Percentiles rank a stretch among this genome's conserved stretches.
Evolutionary conservation across 1,140 invertebrate species (phyloP).

Genomic region (Drosophila novamexicana): DNA sequence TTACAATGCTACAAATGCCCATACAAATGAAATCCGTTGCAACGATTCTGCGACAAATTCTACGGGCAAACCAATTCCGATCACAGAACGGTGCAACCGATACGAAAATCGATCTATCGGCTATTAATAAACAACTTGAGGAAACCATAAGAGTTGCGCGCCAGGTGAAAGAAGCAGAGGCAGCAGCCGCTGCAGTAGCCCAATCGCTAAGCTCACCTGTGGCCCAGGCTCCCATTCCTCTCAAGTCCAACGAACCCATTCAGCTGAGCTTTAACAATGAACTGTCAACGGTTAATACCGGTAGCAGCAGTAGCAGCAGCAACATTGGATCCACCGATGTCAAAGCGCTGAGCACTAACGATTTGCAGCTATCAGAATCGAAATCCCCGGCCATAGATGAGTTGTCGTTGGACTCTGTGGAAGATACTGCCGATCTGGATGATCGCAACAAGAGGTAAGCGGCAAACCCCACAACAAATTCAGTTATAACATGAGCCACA

Average conservation of each 20-base stretch:
- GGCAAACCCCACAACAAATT: conserved; percentile 4
- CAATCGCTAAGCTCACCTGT: conserved; percentile 56
- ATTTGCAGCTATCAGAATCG: conserved; percentile 84
- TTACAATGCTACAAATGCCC: conserved; percentile 54
- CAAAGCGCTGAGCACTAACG: conserved; percentile 70
- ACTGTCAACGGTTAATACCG: conserved; percentile 50
- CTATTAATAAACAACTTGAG: conserved; percentile 83
- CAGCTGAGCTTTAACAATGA: conserved; percentile 85
- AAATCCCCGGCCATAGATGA: conserved; percentile 86
- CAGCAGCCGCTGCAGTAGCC: conserved; percentile 63
- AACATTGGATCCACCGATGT: conserved; percentile 37
- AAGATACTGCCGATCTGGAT: conserved; percentile 88
- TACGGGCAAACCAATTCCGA: conserved; percentile 17
- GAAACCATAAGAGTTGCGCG: conserved; percentile 83
- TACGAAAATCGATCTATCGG: conserved; percentile 80
- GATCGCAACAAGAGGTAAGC: conserved; percentile 90
- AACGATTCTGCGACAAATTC: conserved; percentile 17
- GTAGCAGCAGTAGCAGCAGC: conserved; percentile 16
- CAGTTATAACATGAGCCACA: conserved; percentile 7
- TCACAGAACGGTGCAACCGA: conserved; percentile 78
- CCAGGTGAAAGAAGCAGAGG: conserved; percentile 80
- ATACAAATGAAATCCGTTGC: conserved; percentile 32
- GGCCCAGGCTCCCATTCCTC: conserved; percentile 57
- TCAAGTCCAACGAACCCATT: conserved; percentile 78
- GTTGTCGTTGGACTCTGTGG: conserved; percentile 86